phyloP scores from a whole-genome alignment of 2,797 vertebrate species.

The Anas capensis region DNA sequence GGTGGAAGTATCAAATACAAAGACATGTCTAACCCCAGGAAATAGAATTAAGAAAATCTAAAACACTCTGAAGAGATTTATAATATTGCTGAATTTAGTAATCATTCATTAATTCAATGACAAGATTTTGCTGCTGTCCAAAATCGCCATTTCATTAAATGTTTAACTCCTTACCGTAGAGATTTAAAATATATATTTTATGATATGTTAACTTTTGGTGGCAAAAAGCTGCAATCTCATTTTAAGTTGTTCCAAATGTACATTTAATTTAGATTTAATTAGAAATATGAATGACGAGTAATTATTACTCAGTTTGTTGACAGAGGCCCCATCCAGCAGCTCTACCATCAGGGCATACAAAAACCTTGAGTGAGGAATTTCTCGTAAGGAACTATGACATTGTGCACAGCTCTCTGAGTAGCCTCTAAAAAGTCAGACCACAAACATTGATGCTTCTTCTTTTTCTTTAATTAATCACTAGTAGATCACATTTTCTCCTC shows the following conservation, averaged over 20 bases:
- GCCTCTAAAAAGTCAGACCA: not conserved
- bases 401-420: not conserved
- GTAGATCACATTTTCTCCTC: not conserved
- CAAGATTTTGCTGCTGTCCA: not conserved
- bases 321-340: not conserved
- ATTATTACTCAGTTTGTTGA: not conserved
- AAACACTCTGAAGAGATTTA: not conserved
- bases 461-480: not conserved
- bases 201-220: slow-evolving; percentile 17
- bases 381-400: not conserved
- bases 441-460: not conserved
- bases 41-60: not conserved
- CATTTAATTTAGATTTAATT: slow-evolving; percentile 41
- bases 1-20: not conserved
- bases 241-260: not conserved
- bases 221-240: not conserved
- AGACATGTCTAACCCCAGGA: not conserved
- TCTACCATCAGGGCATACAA: not conserved
- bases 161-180: not conserved
- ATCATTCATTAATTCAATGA: not conserved
- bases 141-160: not conserved
- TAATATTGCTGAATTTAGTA: not conserved
- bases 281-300: not conserved
- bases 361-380: not conserved
- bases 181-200: slow-evolving; percentile 25